Base-by-base conservation (phyloP, 1,140 invertebrate species). In the Ditylenchus dipsaci region DNA sequence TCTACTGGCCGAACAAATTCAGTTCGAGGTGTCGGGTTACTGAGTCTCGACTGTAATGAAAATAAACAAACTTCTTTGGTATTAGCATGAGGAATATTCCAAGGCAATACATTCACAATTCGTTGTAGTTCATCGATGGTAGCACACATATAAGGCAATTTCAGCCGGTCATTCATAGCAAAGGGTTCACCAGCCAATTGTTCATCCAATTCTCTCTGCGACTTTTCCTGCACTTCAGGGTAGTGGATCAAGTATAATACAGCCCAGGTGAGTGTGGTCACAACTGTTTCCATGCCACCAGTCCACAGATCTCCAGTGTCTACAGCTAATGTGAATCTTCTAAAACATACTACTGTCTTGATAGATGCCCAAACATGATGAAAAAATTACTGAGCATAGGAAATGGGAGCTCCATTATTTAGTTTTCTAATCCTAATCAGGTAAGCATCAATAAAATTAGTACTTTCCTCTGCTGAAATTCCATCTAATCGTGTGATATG, bases 361-460 rank as follows among this genome's bases (percentile, higher is more conserved):
- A 13, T 47, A n/a, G n/a, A 62, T 43, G 9, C n/a, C n/a, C n/a
- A 3, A 5, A 60, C 47, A 19, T 21, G 49, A n/a, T 30, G 38
- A 33, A 13, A 17, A 29, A 17, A 64, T 15, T 11, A 30, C 27
- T 45, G 15, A 29, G 33, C 33, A 38, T 38, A 38, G 23, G 15
- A 26, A 60, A 30, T 13, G 21, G 59, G 61, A 59, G 23, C 21
- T 49, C 38, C 33, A 71, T 57, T 30, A 17, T 64, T 33, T 47
- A 33, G 33, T 75, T 62, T 26, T 1, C 69, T 1, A 21, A 76
- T 23, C 3, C 58, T 11, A 13, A 70, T 26, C 47, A 76, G 58
- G 30, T 78, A 76, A 3, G 72, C 73, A 42, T 79, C 75, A 53
- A 76, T 79, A 38, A 76, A 76, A 56, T 79, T 79, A 15, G 59